Evolutionary conservation across 2,113 vertebrate species (phyloP).

Genomic region (Pluvialis apricaria): DNA sequence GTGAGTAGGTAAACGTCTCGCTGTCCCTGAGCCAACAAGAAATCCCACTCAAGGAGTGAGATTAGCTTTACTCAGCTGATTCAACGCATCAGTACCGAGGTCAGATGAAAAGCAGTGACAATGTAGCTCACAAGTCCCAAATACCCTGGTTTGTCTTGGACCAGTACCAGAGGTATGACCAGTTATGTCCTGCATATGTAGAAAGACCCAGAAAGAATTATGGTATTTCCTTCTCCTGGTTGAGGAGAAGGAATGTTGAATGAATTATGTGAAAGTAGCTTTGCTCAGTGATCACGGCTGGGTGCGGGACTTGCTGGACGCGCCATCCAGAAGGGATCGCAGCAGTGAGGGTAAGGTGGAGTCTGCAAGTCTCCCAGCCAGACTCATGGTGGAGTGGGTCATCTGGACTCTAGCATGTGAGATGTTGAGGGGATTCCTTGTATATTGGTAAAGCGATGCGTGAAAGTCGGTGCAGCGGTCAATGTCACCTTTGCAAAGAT

Average conservation of each 20-base stretch:
- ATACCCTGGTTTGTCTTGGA: not conserved
- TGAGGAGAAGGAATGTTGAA: too few relatives aligned
- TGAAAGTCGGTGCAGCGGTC: not conserved
- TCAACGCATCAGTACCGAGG: not conserved
- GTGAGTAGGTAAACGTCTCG: not conserved
- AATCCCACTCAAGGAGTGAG: not conserved
- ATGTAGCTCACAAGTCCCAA: not conserved
- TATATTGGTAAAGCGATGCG: fast-evolving
- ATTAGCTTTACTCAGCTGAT: not conserved
- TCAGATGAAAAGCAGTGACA: not conserved
- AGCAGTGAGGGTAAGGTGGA: not conserved
- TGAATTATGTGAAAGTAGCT: not conserved
- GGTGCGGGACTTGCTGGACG: not conserved
- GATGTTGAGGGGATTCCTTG: not conserved
- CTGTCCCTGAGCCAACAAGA: not conserved
- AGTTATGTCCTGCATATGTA: not conserved
- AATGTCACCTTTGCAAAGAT: not conserved
- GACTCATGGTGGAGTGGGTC: not conserved
- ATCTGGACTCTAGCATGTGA: not conserved
- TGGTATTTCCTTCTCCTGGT: not conserved
- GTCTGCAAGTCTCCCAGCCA: not conserved
- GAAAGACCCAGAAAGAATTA: not conserved
- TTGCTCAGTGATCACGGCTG: not conserved
- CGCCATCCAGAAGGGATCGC: not conserved
- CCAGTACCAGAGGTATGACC: not conserved